Percentiles rank a stretch among this genome's conserved stretches.
Conservation (phyloP, 2,888 invertebrate genomes). For the Cosmia trapezina region DNA sequence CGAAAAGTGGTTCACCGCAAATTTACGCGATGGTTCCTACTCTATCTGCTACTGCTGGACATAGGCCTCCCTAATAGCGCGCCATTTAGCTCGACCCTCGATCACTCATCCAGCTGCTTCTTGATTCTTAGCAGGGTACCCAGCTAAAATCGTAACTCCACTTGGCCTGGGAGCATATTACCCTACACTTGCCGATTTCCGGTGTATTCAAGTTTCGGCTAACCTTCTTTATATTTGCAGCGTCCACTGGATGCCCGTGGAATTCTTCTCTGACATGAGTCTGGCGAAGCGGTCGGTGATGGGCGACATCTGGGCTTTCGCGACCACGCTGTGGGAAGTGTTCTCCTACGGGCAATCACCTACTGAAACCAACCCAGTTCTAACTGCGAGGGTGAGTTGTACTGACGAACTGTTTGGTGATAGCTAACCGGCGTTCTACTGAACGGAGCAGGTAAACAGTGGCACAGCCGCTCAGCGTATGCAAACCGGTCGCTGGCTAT, state of each 20-base stretch:
- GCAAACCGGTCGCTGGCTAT: background rate
- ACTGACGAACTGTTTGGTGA: background rate
- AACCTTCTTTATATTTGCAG: slow-evolving; percentile 82
- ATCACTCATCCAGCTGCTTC: background rate
- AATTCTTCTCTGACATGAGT: slow-evolving; percentile 93
- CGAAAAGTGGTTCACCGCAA: no score
- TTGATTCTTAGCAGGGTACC: background rate
- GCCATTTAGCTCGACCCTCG: no score
- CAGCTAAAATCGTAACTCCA: background rate
- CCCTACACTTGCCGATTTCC: background rate
- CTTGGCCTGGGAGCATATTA: background rate
- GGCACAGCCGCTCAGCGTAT: background rate
- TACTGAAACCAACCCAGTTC: slow-evolving; percentile 83
- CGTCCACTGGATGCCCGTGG: slow-evolving; percentile 97
- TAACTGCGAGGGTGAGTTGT: slow-evolving; percentile 82
- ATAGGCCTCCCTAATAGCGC: background rate
- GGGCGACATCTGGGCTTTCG: slow-evolving; percentile 97
- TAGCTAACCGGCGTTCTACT: background rate
- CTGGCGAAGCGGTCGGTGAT: slow-evolving; percentile 92
- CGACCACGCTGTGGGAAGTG: slow-evolving; percentile 97
- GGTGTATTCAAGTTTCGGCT: background rate
- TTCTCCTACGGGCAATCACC: slow-evolving; percentile 94
- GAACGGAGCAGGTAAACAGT: background rate
- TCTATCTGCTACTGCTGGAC: background rate
- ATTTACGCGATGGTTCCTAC: no score